Conservation (phyloP, 1,140 invertebrate species). For the Ctenoplectra terminalis region DNA sequence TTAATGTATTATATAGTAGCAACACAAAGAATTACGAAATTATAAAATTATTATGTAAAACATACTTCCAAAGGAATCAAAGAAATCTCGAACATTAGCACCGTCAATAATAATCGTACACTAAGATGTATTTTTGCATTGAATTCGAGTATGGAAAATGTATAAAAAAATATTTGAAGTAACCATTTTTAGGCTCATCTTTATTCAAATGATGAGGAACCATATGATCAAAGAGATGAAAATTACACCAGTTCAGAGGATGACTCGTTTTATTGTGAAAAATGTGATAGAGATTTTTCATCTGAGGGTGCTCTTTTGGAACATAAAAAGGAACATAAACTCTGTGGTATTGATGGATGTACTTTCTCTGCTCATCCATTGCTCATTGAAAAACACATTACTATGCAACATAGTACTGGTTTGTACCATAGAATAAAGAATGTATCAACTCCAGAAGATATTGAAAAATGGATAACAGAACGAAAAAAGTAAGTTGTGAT, state of each 20-base stretch:
- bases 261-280: conserved; percentile 86
- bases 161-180: conserved; percentile 50
- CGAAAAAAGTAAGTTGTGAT: conserved; percentile 85
- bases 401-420: conserved; percentile 91
- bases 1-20: conserved; percentile 21
- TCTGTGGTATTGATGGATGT: conserved; percentile 92
- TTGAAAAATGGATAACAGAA: conserved; percentile 91
- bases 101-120: neutral
- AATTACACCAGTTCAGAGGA: conserved; percentile 64
- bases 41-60: conserved; percentile 8
- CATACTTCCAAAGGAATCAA: neutral
- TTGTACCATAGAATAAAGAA: conserved; percentile 90
- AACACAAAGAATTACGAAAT: conserved; percentile 4
- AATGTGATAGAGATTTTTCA: conserved; percentile 89
- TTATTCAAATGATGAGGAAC: conserved; percentile 66
- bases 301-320: conserved; percentile 84
- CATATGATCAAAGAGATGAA: conserved; percentile 68
- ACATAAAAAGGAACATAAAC: conserved; percentile 88
- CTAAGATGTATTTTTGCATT: conserved; percentile 60
- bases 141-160: conserved; percentile 5
- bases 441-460: conserved; percentile 89
- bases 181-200: conserved; percentile 73
- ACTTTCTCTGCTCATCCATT: conserved; percentile 90
- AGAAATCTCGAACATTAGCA: neutral
- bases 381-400: conserved; percentile 90